These are phyloP conservation scores for Coptodon rendalli DNA, from an alignment of 2,113 vertebrate species.

Conservation along the genomic window DNA sequence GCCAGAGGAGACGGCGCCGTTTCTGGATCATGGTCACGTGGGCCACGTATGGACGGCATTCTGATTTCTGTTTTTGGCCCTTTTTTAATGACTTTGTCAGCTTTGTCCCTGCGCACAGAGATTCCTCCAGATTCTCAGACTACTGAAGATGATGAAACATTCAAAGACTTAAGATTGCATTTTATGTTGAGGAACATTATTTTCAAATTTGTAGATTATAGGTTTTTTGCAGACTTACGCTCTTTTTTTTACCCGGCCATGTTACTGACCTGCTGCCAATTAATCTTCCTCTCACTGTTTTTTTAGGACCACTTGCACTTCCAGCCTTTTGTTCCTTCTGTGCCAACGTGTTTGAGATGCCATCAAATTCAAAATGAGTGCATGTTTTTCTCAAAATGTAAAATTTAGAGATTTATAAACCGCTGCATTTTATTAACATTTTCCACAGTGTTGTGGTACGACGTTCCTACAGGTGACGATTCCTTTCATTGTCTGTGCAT, in stretches of 20 bases:
- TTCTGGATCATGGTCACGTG: background rate
- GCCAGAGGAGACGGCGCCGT: background rate
- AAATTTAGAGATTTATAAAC: background rate
- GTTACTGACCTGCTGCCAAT: background rate
- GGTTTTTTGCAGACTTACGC: background rate
- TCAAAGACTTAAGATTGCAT: background rate
- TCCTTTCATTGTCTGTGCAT: background rate
- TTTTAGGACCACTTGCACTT: background rate
- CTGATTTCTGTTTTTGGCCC: background rate
- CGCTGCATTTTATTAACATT: background rate
- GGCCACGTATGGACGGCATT: background rate
- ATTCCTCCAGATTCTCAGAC: background rate
- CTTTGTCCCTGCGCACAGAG: background rate
- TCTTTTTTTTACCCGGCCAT: fast-evolving
- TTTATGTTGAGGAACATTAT: background rate
- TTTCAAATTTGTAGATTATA: fast-evolving
- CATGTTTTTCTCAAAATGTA: background rate
- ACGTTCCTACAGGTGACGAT: background rate
- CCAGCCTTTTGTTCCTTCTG: fast-evolving
- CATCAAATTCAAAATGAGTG: background rate
- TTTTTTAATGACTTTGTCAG: background rate
- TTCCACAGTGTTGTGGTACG: background rate
- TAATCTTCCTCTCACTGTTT: background rate
- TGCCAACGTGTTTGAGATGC: background rate
- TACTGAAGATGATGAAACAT: background rate